Conservation (phyloP, 35 echinoderm and acorn worm species). For the Strongylocentrotus purpuratus region DNA sequence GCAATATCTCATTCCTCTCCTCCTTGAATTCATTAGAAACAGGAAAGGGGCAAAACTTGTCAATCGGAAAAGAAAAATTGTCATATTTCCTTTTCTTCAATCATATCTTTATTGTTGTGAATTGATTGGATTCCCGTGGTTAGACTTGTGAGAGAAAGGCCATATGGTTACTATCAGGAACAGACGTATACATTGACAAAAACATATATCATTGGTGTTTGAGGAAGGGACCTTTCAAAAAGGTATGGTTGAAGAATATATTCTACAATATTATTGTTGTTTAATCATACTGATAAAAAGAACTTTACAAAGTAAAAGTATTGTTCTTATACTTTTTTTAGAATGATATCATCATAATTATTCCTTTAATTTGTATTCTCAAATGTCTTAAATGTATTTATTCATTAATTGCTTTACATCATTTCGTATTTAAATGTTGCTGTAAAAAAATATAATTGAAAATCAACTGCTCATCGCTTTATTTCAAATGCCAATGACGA, state of each 20-base stretch:
- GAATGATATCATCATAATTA: too few species aligned
- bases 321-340: too few species aligned
- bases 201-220: neutral
- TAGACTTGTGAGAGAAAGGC: neutral
- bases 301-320: too few species aligned
- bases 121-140: neutral
- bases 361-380: too few species aligned
- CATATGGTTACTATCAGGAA: neutral
- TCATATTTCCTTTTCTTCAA: slow-evolving; percentile 33
- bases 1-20: neutral
- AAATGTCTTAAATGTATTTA: too few species aligned
- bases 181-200: neutral
- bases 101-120: slow-evolving; percentile 42
- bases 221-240: neutral
- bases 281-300: neutral
- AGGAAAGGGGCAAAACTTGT: slow-evolving; percentile 30
- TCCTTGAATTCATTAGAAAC: neutral
- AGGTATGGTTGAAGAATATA: neutral
- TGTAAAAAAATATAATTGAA: too few species aligned
- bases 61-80: slow-evolving; percentile 12
- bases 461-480: too few species aligned
- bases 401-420: too few species aligned
- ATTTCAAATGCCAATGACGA: too few species aligned
- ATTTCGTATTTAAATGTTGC: too few species aligned
- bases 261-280: neutral